A percentile compares a stretch with the other conserved stretches of the same genome.
phyloP scores from a whole-genome alignment of 2,888 invertebrate genomes.

The Melanargia galathea region DNA sequence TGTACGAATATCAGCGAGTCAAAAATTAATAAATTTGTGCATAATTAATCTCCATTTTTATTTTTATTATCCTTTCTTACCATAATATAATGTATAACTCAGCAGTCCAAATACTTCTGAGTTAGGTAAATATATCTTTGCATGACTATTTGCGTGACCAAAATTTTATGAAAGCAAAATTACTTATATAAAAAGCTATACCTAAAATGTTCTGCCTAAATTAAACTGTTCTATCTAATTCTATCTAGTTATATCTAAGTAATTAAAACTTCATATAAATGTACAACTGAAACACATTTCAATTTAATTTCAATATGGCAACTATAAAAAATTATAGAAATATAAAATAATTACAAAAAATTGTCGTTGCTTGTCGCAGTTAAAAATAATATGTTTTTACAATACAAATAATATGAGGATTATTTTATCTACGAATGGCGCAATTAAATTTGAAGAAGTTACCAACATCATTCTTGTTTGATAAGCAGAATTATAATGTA shows the following conservation, averaged over 20 bases:
- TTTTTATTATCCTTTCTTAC: background rate
- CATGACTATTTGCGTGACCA: too few relatives aligned
- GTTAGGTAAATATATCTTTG: too few relatives aligned
- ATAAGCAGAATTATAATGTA: background rate
- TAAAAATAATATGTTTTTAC: background rate
- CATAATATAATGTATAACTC: too few relatives aligned
- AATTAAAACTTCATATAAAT: too few relatives aligned
- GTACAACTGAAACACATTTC: too few relatives aligned
- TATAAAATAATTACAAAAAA: background rate
- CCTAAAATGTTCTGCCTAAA: background rate
- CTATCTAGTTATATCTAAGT: too few relatives aligned
- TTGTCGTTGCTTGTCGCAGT: conserved; percentile 5
- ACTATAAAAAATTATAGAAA: conserved; percentile 3
- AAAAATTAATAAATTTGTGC: conserved; percentile 36
- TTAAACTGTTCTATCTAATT: background rate
- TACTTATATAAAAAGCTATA: too few relatives aligned
- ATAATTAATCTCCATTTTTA: conserved; percentile 8
- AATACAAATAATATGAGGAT: too few relatives aligned
- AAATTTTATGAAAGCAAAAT: too few relatives aligned
- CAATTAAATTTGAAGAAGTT: background rate
- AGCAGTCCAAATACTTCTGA: too few relatives aligned
- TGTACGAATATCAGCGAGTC: background rate
- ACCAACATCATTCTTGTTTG: too few relatives aligned
- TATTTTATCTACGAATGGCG: too few relatives aligned
- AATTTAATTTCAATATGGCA: conserved; percentile 23